phyloP scores from a whole-genome alignment of 2,113 vertebrate genomes.

The Campylomormyrus numenius region DNA sequence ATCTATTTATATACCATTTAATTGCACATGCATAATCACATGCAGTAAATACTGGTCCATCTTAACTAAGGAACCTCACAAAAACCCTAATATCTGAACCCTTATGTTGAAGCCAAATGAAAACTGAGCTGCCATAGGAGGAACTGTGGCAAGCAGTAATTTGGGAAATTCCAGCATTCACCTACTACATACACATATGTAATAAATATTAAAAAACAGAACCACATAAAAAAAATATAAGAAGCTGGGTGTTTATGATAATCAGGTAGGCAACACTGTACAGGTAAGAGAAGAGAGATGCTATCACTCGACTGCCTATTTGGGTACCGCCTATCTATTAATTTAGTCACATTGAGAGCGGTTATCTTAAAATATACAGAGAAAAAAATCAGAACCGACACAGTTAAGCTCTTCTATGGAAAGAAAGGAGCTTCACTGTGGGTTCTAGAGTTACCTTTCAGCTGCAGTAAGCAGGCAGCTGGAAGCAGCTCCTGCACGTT shows the following conservation, averaged over 20 bases:
- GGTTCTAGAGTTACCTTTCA: slow-evolving; percentile 75
- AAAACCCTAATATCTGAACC: background rate
- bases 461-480: slow-evolving; percentile 88
- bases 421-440: background rate
- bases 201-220: background rate
- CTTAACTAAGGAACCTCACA: background rate
- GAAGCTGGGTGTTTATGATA: background rate
- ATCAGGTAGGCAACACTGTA: background rate
- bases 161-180: background rate
- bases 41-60: background rate
- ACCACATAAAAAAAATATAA: background rate
- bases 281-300: background rate
- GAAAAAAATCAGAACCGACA: background rate
- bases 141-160: background rate
- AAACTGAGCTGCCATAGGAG: background rate
- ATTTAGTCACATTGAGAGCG: background rate
- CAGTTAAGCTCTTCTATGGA: background rate
- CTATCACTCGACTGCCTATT: background rate
- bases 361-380: background rate
- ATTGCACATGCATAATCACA: background rate
- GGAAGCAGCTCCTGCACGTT: slow-evolving; percentile 95
- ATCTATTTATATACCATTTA: background rate
- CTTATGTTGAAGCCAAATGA: background rate
- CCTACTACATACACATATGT: background rate
- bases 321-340: background rate